A percentile compares a stretch with the other conserved stretches of the same genome.
These are phyloP conservation scores for Dione vanillae DNA, from an alignment of 2,888 invertebrate genomes.

Conservation along the genomic window DNA sequence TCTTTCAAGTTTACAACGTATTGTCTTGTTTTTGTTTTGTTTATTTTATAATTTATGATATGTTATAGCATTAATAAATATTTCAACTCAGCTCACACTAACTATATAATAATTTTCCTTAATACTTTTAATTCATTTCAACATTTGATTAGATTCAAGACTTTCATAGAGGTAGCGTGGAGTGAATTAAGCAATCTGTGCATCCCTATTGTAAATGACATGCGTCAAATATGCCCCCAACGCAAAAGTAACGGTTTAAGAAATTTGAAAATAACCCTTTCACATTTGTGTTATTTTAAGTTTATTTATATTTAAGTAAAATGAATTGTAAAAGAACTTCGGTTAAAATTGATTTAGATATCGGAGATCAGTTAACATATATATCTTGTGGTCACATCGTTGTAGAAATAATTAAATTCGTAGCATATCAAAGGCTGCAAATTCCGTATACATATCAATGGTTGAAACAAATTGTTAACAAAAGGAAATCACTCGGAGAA, in stretches of 20 bases:
- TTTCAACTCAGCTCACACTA: too few species aligned
- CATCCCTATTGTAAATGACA: not conserved
- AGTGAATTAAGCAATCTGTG: too few species aligned
- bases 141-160: too few species aligned
- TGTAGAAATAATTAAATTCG: constrained; percentile 83
- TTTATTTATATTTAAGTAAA: not conserved
- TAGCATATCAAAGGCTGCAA: constrained; percentile 83
- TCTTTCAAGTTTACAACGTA: not conserved
- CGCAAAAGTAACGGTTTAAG: not conserved
- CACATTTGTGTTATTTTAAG: not conserved
- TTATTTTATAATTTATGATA: not conserved
- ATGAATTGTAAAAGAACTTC: constrained; percentile 26
- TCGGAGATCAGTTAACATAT: constrained; percentile 82
- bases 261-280: not conserved
- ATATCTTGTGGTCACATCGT: constrained; percentile 83
- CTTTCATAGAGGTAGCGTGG: too few species aligned
- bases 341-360: constrained; percentile 62
- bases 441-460: constrained; percentile 81
- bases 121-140: too few species aligned
- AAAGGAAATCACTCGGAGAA: constrained; percentile 60
- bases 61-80: too few species aligned
- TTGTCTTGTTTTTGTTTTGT: not conserved
- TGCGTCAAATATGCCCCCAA: not conserved
- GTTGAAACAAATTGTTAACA: constrained; percentile 75
- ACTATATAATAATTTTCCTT: too few species aligned